These are phyloP conservation scores for Aphelinus atriplicis DNA, from an alignment of 1,140 invertebrate genomes.

Conservation along the genomic window DNA sequence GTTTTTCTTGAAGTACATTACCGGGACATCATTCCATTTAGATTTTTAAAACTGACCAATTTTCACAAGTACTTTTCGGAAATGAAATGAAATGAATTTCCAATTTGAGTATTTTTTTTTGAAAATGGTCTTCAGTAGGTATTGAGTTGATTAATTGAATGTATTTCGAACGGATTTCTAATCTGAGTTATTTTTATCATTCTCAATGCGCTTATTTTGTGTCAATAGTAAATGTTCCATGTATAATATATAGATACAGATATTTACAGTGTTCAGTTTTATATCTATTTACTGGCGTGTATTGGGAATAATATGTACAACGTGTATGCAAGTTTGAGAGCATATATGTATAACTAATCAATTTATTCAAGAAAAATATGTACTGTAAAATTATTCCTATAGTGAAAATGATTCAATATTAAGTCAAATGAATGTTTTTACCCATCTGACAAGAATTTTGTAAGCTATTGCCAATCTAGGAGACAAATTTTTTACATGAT, in stretches of 20 bases:
- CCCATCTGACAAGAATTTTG: background rate
- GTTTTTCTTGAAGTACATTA: constrained; percentile 17
- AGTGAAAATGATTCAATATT: no score
- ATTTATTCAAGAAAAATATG: background rate
- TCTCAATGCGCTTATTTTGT: background rate
- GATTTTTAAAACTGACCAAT: constrained; percentile 1
- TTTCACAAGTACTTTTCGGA: background rate
- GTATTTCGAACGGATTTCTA: background rate
- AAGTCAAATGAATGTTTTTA: no score
- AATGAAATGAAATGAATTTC: no score
- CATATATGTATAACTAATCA: background rate
- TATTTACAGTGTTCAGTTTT: background rate
- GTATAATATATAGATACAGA: constrained; percentile 4
- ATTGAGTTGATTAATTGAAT: no score
- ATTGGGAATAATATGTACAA: background rate
- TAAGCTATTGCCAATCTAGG: background rate
- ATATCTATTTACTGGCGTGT: no score
- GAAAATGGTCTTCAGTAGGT: no score
- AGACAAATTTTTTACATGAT: background rate
- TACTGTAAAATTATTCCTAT: no score
- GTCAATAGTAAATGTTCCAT: constrained; percentile 7
- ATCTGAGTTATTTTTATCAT: background rate
- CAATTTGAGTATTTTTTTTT: no score
- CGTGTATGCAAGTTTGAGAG: background rate
- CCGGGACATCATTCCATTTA: constrained; percentile 39